Conservation (phyloP, 2,797 vertebrate genomes). For the Cercopithecus mitis region DNA sequence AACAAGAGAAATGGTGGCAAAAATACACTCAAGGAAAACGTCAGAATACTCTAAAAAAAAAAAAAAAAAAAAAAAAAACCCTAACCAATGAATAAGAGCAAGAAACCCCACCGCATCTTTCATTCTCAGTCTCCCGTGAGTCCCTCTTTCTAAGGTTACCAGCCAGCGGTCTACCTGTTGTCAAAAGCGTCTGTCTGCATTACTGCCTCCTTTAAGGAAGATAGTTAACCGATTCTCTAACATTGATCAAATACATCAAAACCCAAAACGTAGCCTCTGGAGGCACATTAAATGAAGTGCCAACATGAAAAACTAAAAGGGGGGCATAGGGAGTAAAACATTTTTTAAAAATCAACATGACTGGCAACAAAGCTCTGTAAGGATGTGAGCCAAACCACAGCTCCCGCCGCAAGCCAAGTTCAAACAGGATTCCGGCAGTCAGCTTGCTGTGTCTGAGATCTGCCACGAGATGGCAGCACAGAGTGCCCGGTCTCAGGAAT, state of each 20-base stretch:
- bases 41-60: background rate
- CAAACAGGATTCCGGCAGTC: conserved; percentile 71
- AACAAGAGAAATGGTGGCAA: background rate
- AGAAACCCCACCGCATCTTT: background rate
- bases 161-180: background rate
- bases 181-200: background rate
- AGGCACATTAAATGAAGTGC: conserved; percentile 77
- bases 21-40: background rate
- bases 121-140: background rate
- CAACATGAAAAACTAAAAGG: conserved; percentile 77
- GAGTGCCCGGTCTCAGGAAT: background rate
- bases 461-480: conserved; percentile 71
- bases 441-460: conserved; percentile 48
- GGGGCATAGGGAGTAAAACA: background rate
- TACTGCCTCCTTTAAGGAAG: background rate
- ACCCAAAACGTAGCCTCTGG: conserved; percentile 58
- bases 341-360: conserved; percentile 71
- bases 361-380: conserved; percentile 78
- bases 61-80: no score
- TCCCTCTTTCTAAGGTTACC: background rate
- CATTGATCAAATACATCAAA: conserved; percentile 66
- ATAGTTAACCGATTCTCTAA: background rate
- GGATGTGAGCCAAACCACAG: conserved; percentile 84
- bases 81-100: background rate
- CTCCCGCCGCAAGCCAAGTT: conserved; percentile 79